These are phyloP conservation scores for Lates calcarifer DNA, from an alignment of 2,113 vertebrate species.

Conservation along the genomic window DNA sequence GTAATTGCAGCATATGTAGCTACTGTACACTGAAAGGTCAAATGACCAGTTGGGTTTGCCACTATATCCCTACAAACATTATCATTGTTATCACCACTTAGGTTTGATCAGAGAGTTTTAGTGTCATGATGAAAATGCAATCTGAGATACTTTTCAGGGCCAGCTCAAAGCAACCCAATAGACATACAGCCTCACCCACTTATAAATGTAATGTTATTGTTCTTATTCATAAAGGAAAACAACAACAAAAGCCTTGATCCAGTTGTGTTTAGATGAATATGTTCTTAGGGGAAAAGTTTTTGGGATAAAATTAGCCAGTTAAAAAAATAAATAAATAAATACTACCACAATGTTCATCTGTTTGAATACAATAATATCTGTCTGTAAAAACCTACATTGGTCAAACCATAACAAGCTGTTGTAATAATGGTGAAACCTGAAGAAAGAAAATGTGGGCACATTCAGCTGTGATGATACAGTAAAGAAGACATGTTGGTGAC, in stretches of 20 bases:
- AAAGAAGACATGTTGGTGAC: background rate
- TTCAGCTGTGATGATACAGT: background rate
- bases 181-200: background rate
- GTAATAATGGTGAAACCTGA: background rate
- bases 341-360: background rate
- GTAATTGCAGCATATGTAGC: background rate
- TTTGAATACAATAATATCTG: background rate
- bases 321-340: no score
- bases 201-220: background rate
- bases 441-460: background rate
- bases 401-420: background rate
- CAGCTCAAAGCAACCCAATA: background rate
- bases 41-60: background rate
- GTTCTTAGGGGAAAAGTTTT: no score
- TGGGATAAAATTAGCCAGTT: no score
- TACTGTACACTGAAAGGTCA: conserved; percentile 10
- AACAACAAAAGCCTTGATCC: background rate
- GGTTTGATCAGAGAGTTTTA: background rate
- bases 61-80: background rate
- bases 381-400: background rate
- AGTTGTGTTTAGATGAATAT: background rate
- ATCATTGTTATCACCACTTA: background rate
- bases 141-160: background rate
- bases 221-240: background rate
- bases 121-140: background rate